phyloP scores from a whole-genome alignment of 2,797 vertebrate species.

The Gymnothorax reevesii region DNA sequence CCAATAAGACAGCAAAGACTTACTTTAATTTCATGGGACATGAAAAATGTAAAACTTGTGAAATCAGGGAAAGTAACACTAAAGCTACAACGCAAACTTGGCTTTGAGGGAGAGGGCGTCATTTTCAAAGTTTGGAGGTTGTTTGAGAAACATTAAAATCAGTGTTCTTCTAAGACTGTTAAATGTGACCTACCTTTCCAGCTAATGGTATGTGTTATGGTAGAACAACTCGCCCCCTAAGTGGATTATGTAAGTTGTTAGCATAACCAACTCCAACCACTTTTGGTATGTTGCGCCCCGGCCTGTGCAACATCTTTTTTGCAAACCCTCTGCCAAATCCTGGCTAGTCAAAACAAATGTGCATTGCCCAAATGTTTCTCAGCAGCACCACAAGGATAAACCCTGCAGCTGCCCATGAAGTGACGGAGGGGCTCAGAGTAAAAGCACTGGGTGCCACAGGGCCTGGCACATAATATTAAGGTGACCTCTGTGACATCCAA shows the following conservation, averaged over 20 bases:
- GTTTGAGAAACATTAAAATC: not conserved
- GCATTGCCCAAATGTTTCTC: not conserved
- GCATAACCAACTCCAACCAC: not conserved
- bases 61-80: not conserved
- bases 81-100: not conserved
- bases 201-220: not conserved
- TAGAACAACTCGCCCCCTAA: not conserved
- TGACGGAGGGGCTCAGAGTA: not conserved
- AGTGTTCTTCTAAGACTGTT: not conserved
- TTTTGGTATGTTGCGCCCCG: not conserved
- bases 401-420: not conserved
- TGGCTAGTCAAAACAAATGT: not conserved
- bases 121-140: not conserved
- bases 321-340: not conserved
- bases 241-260: slow-evolving; percentile 21
- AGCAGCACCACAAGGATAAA: not conserved
- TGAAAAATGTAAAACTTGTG: not conserved
- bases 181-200: not conserved
- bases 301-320: slow-evolving; percentile 7
- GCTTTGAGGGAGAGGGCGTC: not conserved
- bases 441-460: slow-evolving; percentile 35
- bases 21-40: not conserved
- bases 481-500: slow-evolving; percentile 48
- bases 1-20: not conserved
- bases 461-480: slow-evolving; percentile 34